phyloP scores from a whole-genome alignment of 2,888 invertebrate species.

The Anthrax anthrax region DNA sequence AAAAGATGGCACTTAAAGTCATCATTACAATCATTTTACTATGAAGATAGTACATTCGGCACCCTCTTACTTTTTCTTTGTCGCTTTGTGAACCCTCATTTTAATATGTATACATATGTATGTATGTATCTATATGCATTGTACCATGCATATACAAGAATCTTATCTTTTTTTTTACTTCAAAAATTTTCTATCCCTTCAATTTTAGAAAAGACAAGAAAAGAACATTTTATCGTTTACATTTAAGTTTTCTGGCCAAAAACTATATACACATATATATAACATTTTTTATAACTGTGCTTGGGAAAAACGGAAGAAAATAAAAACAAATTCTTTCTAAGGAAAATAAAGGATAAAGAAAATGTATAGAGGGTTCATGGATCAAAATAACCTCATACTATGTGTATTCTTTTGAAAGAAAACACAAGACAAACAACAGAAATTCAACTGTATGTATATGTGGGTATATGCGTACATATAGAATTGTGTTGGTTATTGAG shows the following conservation, averaged over 20 bases:
- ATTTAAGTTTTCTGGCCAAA: too few relatives aligned
- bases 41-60: slow-evolving; percentile 34
- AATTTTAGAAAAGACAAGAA: background rate
- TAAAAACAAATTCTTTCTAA: too few relatives aligned
- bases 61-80: slow-evolving; percentile 33
- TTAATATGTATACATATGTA: background rate
- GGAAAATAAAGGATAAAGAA: too few relatives aligned
- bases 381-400: slow-evolving; percentile 1
- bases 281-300: too few relatives aligned
- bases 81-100: slow-evolving; percentile 5
- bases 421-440: background rate
- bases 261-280: too few relatives aligned
- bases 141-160: too few relatives aligned
- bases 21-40: slow-evolving; percentile 35
- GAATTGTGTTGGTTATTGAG: background rate
- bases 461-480: too few relatives aligned
- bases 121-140: too few relatives aligned
- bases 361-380: slow-evolving; percentile 2
- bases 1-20: slow-evolving; percentile 34
- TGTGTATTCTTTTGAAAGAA: background rate
- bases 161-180: background rate
- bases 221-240: too few relatives aligned
- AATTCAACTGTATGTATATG: too few relatives aligned
- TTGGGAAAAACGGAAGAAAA: background rate
- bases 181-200: background rate